A percentile compares a stretch with the other conserved stretches of the same genome.
phyloP scores from a whole-genome alignment of 2,888 invertebrate species.

The Lasiommata megera region DNA sequence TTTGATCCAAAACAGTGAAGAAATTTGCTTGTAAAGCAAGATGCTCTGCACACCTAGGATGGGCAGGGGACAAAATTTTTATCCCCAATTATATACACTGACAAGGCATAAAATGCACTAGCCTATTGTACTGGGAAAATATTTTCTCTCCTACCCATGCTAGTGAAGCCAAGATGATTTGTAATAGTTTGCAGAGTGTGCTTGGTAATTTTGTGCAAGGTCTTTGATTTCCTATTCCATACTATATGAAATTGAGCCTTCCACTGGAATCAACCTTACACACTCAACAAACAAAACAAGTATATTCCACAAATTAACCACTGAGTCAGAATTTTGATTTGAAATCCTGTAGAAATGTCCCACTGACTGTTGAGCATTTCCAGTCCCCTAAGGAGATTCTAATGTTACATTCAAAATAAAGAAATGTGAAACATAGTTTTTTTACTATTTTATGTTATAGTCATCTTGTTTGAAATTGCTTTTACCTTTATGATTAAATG shows the following conservation, averaged over 20 bases:
- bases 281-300: not conserved
- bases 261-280: not conserved
- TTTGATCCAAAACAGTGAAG: not conserved
- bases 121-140: too few relatives aligned
- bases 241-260: not conserved
- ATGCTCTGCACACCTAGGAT: too few relatives aligned
- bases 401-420: not conserved
- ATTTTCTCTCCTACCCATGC: too few relatives aligned
- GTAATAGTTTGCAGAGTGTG: not conserved
- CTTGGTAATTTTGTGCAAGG: not conserved
- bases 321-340: conserved; percentile 18
- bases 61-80: too few relatives aligned
- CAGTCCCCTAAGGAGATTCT: not conserved
- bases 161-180: not conserved
- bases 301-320: not conserved
- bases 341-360: conserved; percentile 46
- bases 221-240: too few relatives aligned
- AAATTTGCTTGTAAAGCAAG: not conserved
- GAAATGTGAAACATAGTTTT: not conserved
- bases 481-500: too few relatives aligned
- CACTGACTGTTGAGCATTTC: conserved; percentile 56
- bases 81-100: too few relatives aligned
- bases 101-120: too few relatives aligned
- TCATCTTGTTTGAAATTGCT: too few relatives aligned
- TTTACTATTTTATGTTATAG: too few relatives aligned